Percentiles rank a stretch among this genome's conserved stretches.
Conservation (phyloP, 2,888 invertebrate species). For the Ichneumoninae sp. region DNA sequence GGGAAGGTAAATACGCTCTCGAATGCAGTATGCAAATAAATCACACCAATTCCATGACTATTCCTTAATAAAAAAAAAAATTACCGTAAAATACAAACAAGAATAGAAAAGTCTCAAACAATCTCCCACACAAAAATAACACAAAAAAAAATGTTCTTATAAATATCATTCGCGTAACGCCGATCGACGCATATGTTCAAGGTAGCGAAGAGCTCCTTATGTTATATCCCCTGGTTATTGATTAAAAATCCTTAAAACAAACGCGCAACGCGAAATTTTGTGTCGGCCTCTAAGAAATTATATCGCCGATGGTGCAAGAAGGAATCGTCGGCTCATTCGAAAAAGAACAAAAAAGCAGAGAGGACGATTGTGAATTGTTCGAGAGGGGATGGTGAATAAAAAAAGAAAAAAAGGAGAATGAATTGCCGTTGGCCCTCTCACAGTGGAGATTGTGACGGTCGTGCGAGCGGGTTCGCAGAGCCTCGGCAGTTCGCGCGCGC, state of each 20-base stretch:
- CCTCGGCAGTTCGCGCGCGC: slow-evolving; percentile 53
- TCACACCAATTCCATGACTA: background rate
- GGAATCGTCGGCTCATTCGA: background rate
- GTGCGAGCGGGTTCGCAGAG: slow-evolving; percentile 35
- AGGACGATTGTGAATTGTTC: background rate
- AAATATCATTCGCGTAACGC: background rate
- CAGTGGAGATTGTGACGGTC: slow-evolving; percentile 36
- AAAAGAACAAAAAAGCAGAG: background rate
- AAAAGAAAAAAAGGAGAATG: slow-evolving; percentile 4
- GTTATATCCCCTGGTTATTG: background rate
- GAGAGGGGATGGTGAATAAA: background rate
- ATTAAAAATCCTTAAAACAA: background rate
- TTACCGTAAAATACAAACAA: background rate
- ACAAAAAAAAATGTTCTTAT: background rate
- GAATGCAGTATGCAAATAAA: background rate
- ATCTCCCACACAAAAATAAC: background rate
- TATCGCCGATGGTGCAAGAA: background rate
- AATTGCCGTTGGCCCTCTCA: slow-evolving; percentile 49
- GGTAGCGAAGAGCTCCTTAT: background rate
- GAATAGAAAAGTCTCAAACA: background rate
- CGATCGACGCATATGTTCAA: background rate
- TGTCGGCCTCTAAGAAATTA: no score
- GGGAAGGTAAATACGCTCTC: background rate
- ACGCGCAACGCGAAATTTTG: no score
- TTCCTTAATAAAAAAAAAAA: background rate